phyloP scores from a whole-genome alignment of 2,113 vertebrate species.

The Oreochromis aureus region DNA sequence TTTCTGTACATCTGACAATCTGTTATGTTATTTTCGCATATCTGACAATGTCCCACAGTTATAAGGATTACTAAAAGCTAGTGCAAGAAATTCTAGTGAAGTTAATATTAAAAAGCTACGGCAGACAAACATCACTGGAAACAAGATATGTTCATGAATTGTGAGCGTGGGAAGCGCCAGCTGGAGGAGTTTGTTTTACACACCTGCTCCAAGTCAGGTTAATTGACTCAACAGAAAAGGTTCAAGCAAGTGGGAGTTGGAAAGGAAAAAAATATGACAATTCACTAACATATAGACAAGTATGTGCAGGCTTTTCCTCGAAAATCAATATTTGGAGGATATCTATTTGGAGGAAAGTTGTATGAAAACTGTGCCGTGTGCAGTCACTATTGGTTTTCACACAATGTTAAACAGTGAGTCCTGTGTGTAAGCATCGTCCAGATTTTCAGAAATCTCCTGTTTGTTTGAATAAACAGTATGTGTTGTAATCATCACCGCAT shows the following conservation, averaged over 20 bases:
- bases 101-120: not conserved
- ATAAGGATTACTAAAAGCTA: not conserved
- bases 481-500: not conserved
- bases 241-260: not conserved
- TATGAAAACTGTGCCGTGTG: not conserved
- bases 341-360: not conserved
- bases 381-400: not conserved
- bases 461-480: not conserved
- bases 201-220: not conserved
- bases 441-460: not conserved
- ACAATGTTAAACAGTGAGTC: not conserved
- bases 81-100: not conserved
- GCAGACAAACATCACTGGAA: not conserved
- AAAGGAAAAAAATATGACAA: not conserved
- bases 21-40: not conserved
- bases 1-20: not conserved
- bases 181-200: not conserved
- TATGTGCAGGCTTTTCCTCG: not conserved
- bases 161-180: not conserved
- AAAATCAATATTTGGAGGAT: not conserved
- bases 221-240: slow-evolving; percentile 7
- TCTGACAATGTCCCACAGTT: not conserved
- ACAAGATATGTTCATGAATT: not conserved
- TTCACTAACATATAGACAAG: not conserved
- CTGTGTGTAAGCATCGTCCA: not conserved